Conservation (phyloP, 2,888 invertebrate species). For the Melieria omissa region DNA sequence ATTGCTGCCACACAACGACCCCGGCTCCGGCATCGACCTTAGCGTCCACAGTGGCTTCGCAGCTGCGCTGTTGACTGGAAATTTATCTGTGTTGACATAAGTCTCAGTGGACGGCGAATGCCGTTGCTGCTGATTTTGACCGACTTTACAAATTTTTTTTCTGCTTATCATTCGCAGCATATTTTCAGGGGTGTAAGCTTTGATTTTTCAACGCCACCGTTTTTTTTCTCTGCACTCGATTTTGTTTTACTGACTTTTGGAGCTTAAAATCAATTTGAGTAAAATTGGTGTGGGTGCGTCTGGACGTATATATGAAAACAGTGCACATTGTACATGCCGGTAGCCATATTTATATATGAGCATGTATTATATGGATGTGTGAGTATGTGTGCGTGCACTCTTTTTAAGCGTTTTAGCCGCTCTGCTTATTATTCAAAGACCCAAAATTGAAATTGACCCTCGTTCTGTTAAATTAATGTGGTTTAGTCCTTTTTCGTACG, state of each 20-base stretch:
- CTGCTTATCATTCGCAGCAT: background rate
- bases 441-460: conserved; percentile 41
- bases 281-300: background rate
- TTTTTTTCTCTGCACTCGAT: background rate
- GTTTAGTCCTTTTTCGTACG: conserved; percentile 32
- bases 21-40: background rate
- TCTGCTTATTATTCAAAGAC: too few relatives aligned
- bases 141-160: background rate
- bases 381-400: conserved; percentile 23
- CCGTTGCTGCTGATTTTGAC: too few relatives aligned
- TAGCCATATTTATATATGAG: background rate
- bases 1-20: background rate
- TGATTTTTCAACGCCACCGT: background rate
- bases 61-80: conserved; percentile 20
- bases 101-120: conserved; percentile 1
- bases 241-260: background rate
- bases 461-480: conserved; percentile 33
- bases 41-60: too few relatives aligned
- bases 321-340: background rate
- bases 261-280: background rate
- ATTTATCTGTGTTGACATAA: conserved; percentile 25
- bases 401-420: too few relatives aligned
- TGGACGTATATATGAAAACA: too few relatives aligned
- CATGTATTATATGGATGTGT: background rate
- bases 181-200: conserved; percentile 11